Conservation (phyloP, 2,888 invertebrate genomes). For the Brachyptera putata region DNA sequence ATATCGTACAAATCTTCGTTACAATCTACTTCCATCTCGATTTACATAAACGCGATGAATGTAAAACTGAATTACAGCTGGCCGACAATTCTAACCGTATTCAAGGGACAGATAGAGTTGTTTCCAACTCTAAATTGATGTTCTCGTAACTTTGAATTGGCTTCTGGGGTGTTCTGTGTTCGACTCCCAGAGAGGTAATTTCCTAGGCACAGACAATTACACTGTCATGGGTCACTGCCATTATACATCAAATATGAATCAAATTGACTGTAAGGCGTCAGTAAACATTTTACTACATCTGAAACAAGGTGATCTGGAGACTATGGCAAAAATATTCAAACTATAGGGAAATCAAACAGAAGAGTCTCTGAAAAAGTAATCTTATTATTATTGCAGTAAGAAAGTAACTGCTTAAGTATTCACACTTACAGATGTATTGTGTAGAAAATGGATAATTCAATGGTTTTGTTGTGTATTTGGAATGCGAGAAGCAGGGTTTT, state of each 20-base stretch:
- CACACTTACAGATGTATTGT: no score
- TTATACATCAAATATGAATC: slow-evolving; percentile 21
- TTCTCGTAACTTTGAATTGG: slow-evolving; percentile 19
- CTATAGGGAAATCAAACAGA: background rate
- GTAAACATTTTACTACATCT: background rate
- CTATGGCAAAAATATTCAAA: background rate
- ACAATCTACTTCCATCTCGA: no score
- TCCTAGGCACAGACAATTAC: slow-evolving; percentile 13
- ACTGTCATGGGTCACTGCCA: slow-evolving; percentile 3
- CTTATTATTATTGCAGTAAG: no score
- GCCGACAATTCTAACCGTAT: slow-evolving; percentile 16
- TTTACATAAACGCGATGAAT: no score
- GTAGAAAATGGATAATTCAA: no score
- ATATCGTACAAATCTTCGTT: no score
- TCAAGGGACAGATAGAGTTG: slow-evolving; percentile 10
- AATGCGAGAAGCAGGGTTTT: no score
- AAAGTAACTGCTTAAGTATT: no score
- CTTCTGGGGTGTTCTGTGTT: slow-evolving; percentile 12
- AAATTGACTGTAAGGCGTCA: background rate
- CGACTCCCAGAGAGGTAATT: slow-evolving; percentile 19
- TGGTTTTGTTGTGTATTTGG: no score
- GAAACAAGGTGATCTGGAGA: background rate
- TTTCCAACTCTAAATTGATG: slow-evolving; percentile 9
- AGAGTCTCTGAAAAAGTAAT: no score
- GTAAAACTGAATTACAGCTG: slow-evolving; percentile 21